These are phyloP conservation scores for Linnaemya vulpina DNA, from an alignment of 2,888 invertebrate genomes.

Conservation along the genomic window DNA sequence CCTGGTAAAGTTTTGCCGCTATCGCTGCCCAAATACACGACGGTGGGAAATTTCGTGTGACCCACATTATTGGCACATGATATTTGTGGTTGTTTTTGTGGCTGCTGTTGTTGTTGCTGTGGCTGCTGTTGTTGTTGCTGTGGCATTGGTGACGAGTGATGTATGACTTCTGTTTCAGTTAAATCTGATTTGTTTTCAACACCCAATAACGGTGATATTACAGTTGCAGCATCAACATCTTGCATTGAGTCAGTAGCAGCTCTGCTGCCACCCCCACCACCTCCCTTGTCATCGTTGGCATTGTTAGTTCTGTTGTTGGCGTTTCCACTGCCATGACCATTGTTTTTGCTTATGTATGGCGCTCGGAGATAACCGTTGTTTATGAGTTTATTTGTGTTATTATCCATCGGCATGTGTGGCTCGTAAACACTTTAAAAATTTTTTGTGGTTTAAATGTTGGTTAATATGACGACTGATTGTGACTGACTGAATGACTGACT, in stretches of 20 bases:
- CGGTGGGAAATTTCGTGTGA: conserved; percentile 80
- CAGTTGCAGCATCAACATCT: conserved; percentile 73
- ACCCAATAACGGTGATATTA: conserved; percentile 76
- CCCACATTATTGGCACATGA: conserved; percentile 67
- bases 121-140: conserved; percentile 67
- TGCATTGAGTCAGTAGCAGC: conserved; percentile 20
- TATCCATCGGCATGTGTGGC: conserved; percentile 72
- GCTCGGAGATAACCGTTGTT: conserved; percentile 82
- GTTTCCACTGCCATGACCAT: conserved; percentile 57
- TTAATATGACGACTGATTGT: conserved; percentile 16
- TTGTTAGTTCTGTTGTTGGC: conserved; percentile 45
- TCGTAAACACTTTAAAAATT: conserved; percentile 17
- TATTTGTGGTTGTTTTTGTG: conserved; percentile 67
- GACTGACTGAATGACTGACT: neutral
- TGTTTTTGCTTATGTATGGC: conserved; percentile 73
- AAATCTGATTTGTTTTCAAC: conserved; percentile 60
- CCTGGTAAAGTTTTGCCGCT: conserved; percentile 72
- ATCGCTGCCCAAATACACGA: conserved; percentile 79
- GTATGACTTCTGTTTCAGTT: conserved; percentile 51
- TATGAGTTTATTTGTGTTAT: conserved; percentile 75
- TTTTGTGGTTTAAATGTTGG: conserved; percentile 35
- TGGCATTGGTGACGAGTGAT: conserved; percentile 61
- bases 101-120: conserved; percentile 46
- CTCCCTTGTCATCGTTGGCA: conserved; percentile 58
- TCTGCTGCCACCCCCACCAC: neutral